Percentiles rank a stretch among this genome's conserved stretches.
These are phyloP conservation scores for Apamea epomidion DNA, from an alignment of 2,888 invertebrate species.

Conservation along the genomic window DNA sequence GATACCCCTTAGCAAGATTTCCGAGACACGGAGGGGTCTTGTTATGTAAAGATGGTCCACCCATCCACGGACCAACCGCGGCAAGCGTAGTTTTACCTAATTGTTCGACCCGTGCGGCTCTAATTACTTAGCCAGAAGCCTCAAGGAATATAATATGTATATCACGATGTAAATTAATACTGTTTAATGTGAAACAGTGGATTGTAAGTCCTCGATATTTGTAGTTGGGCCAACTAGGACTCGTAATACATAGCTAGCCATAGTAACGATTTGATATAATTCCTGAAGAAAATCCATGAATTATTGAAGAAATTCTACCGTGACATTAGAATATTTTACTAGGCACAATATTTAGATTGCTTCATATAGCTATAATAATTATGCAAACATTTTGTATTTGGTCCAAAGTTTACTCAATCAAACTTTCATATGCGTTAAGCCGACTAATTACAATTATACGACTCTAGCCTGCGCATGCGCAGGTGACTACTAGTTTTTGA, in stretches of 20 bases:
- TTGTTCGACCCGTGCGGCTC: too few relatives aligned
- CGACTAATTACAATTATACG: conserved; percentile 69
- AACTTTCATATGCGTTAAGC: conserved; percentile 56
- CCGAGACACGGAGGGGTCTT: too few relatives aligned
- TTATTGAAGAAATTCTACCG: background rate
- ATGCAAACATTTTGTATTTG: background rate
- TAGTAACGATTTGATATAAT: background rate
- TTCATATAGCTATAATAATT: background rate
- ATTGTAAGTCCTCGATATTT: conserved; percentile 1
- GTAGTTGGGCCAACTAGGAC: too few relatives aligned
- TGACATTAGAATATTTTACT: background rate
- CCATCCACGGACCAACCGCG: too few relatives aligned
- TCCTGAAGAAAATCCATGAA: background rate
- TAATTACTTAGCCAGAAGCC: too few relatives aligned
- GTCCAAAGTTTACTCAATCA: conserved; percentile 35
- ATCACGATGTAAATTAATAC: conserved; percentile 15
- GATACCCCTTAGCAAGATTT: too few relatives aligned
- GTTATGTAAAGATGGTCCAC: too few relatives aligned
- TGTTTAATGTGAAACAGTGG: conserved; percentile 26
- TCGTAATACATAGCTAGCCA: background rate
- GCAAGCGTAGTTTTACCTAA: too few relatives aligned
- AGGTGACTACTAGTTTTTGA: conserved; percentile 23
- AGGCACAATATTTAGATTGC: background rate
- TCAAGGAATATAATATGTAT: too few relatives aligned
- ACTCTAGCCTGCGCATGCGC: conserved; percentile 18